phyloP scores from a whole-genome alignment of 2,797 vertebrate genomes.

The Phyllotis vaccarum region DNA sequence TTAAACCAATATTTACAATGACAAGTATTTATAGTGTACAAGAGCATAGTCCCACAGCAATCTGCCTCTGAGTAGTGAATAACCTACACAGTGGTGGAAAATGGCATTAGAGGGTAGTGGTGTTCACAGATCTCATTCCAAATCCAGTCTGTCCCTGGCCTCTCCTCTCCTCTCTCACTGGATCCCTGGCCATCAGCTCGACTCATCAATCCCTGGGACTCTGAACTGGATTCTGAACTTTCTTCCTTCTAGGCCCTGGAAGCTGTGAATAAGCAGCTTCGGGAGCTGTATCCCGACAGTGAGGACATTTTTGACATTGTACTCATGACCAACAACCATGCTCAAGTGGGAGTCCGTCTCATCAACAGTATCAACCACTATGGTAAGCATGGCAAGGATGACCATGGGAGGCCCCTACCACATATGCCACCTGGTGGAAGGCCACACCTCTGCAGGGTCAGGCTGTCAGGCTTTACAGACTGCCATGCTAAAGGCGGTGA shows the following conservation, averaged over 20 bases:
- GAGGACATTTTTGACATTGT: conserved; percentile 98
- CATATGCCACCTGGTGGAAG: fast-evolving
- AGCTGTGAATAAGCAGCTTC: conserved; percentile 92
- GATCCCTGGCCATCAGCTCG: background rate
- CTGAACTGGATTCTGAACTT: background rate
- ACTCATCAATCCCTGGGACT: background rate
- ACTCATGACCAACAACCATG: conserved; percentile 98
- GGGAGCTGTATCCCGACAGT: conserved; percentile 95
- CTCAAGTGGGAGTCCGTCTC: conserved; percentile 96
- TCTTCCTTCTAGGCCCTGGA: conserved; percentile 93
- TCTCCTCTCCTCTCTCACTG: background rate
- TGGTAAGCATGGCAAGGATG: conserved; percentile 88
- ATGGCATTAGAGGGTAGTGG: background rate
- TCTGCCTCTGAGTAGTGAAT: background rate
- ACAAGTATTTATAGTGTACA: too few relatives aligned
- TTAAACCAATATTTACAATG: too few relatives aligned
- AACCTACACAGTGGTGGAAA: background rate
- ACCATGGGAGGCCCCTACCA: background rate
- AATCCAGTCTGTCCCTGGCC: background rate
- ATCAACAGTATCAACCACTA: conserved; percentile 99
- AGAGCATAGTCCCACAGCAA: too few relatives aligned
- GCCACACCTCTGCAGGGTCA: background rate
- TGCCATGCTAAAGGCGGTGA: background rate
- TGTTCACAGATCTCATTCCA: background rate
- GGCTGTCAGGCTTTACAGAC: background rate